Conservation (phyloP, 2,797 vertebrate genomes). For the Gymnopithys bicolor region DNA sequence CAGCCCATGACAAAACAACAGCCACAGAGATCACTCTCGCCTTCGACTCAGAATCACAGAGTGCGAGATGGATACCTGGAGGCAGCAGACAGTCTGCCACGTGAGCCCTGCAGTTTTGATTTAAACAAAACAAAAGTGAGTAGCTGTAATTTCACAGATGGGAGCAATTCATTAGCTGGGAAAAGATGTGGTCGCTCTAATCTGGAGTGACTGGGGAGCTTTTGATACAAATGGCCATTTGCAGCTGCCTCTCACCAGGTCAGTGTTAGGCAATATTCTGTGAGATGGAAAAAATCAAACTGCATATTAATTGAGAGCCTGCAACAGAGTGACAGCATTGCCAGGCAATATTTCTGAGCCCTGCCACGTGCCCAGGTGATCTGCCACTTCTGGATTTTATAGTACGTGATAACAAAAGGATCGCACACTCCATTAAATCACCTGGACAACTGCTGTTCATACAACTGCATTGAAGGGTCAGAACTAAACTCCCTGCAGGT, state of each 20-base stretch:
- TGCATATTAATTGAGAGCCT: constrained; percentile 24
- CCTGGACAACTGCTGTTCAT: not conserved
- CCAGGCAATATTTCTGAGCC: constrained; percentile 7
- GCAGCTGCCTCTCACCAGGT: constrained; percentile 40
- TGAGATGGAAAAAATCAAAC: constrained; percentile 46
- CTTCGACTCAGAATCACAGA: not conserved
- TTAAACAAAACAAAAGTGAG: constrained; percentile 61
- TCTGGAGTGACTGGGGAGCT: constrained; percentile 49
- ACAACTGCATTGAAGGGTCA: not conserved
- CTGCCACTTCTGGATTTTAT: constrained; percentile 12
- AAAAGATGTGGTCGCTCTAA: constrained; percentile 22
- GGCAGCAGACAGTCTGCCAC: constrained; percentile 8
- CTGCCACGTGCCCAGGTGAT: not conserved
- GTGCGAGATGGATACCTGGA: not conserved
- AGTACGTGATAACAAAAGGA: not conserved
- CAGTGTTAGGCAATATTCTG: not conserved
- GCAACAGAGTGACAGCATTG: not conserved
- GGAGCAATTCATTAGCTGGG: constrained; percentile 63
- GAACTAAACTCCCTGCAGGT: not conserved
- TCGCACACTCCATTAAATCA: not conserved
- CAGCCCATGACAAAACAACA: not conserved
- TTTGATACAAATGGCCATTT: constrained; percentile 56
- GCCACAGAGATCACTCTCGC: rapidly evolving
- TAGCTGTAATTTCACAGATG: constrained; percentile 57
- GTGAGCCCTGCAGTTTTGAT: constrained; percentile 40